Conservation (phyloP, 2,113 vertebrate species). For the Pituophis catenifer region DNA sequence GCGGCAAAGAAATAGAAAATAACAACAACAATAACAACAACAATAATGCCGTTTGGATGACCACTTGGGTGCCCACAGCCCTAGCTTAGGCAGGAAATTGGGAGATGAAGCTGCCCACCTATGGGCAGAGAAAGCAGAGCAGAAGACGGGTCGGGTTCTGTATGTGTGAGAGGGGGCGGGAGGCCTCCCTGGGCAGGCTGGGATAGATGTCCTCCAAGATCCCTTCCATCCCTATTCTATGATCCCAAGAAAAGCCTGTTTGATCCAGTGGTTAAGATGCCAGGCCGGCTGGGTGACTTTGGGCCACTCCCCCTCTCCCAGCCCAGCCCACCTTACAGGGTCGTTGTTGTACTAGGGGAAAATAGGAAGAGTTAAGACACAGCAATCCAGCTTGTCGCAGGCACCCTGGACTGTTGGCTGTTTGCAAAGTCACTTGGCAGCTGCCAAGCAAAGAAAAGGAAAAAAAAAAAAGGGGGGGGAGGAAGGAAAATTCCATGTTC, state of each 20-base stretch:
- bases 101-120: no score
- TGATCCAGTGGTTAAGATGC: background rate
- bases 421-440: background rate
- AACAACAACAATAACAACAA: no score
- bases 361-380: background rate
- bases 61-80: no score
- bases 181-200: background rate
- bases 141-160: no score
- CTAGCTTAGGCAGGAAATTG: no score
- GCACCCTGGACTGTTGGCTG: background rate
- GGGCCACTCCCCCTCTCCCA: background rate
- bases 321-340: background rate
- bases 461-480: background rate
- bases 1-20: no score
- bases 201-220: background rate
- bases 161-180: no score
- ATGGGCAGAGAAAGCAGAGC: no score
- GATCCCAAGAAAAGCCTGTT: background rate
- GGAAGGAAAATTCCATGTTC: background rate
- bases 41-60: no score
- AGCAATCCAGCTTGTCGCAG: background rate
- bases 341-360: background rate
- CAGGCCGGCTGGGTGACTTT: background rate
- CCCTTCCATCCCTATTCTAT: background rate
- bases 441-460: background rate